Conservation (phyloP, 2,888 invertebrate genomes). For the Schizotus pectinicornis region DNA sequence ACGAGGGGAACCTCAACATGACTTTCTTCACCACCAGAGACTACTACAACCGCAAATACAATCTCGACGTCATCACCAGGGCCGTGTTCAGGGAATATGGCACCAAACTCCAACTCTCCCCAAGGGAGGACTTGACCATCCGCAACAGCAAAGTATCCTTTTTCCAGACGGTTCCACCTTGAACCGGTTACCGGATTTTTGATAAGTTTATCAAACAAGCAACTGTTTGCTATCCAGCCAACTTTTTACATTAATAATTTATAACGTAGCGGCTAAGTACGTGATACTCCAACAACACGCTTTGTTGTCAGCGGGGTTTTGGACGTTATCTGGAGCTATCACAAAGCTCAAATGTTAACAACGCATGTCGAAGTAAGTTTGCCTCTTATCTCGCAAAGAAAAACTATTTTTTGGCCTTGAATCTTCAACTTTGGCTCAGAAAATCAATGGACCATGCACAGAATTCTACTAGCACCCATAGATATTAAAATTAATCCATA, state of each 20-base stretch:
- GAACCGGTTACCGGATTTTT: constrained; percentile 7
- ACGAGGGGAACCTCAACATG: constrained; percentile 89
- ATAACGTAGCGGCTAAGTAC: background rate
- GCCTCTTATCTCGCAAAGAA: background rate
- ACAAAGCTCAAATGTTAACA: too few species aligned
- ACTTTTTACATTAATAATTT: background rate
- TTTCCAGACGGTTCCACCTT: constrained; percentile 27
- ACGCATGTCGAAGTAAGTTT: too few species aligned
- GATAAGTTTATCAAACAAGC: background rate
- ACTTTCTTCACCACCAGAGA: constrained; percentile 88
- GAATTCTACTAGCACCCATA: too few species aligned
- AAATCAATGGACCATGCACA: too few species aligned
- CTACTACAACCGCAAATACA: constrained; percentile 84
- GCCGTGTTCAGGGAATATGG: constrained; percentile 84
- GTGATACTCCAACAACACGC: background rate
- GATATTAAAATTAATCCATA: too few species aligned
- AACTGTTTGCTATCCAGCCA: background rate
- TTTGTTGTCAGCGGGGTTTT: constrained; percentile 2
- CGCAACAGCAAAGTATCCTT: constrained; percentile 77
- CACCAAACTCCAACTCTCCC: constrained; percentile 75
- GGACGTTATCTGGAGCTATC: background rate
- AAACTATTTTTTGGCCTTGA: background rate
- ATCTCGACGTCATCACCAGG: constrained; percentile 84
- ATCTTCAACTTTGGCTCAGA: background rate
- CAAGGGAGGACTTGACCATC: constrained; percentile 86